phyloP scores from a whole-genome alignment of 2,888 invertebrate genomes.

The Lithodes maja region DNA sequence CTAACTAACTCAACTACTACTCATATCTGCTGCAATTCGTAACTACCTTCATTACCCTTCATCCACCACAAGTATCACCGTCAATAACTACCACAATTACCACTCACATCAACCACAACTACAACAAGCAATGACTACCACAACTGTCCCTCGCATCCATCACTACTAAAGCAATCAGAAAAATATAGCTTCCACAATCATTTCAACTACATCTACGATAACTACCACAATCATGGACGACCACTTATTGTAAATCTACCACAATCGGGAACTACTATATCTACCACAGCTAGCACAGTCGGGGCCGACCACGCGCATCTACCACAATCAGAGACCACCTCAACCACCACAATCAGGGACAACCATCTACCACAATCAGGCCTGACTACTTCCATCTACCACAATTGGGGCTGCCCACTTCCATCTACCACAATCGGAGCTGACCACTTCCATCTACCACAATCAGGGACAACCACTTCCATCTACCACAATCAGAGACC shows the following conservation, averaged over 20 bases:
- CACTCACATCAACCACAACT: neutral
- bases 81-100: neutral
- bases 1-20: neutral
- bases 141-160: neutral
- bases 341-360: too few relatives aligned
- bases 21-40: neutral
- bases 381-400: too few relatives aligned
- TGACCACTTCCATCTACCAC: neutral
- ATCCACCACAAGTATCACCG: neutral
- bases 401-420: too few relatives aligned
- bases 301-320: neutral
- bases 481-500: neutral
- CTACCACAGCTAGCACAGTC: too few relatives aligned
- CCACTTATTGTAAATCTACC: too few relatives aligned
- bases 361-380: too few relatives aligned
- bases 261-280: too few relatives aligned
- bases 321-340: neutral
- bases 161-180: too few relatives aligned
- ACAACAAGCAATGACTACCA: neutral
- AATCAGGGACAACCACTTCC: neutral
- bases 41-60: neutral
- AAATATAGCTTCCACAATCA: too few relatives aligned
- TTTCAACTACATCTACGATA: too few relatives aligned
- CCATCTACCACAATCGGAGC: neutral
- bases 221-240: too few relatives aligned